Evolutionary conservation across 2,888 invertebrate genomes (phyloP), one percentile per base, ranked within the genome.

Genomic region (Prosapia bicincta): DNA sequence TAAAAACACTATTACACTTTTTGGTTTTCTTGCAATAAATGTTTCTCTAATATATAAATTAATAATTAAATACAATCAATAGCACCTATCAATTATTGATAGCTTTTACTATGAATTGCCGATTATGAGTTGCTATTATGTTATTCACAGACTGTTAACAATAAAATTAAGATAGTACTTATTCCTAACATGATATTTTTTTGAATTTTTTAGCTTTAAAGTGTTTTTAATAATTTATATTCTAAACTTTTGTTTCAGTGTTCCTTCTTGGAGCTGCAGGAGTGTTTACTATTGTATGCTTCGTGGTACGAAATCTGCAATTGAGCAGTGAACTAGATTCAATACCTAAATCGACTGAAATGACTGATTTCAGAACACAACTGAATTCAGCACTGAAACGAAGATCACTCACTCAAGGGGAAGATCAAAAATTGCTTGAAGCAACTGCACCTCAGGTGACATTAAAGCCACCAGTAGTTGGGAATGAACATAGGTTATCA

Each of bases 341-440:
- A 68, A 26, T 28, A 7, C 73, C 73, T 1, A 73, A 67, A 26
- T 43, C 54, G 38, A 73, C 73, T n/a, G 76, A 76, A 70, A 72
- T 76, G 73, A 69, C 69, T 26, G 76, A 76, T 66, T 76, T 76
- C 32, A 65, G 76, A 13, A 9, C 76, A 13, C 69, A 69, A 26
- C 69, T 69, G 69, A 76, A 76, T 71, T 69, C 28, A 69, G 38
- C 67, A 26, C 9, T 67, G 13, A 76, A 76, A 25, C 66, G 69
- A 30, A 66, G 71, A 26, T 26, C 72, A 71, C 66, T 72, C 24
- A 43, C 66, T 67, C 28, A 69, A 67, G 76, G 72, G 23, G 76
- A 76, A 68, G 74, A 76, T 26, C 76, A 76, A 26, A 73, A 67
- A 24, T 54, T 76, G 20, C 71, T 74, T 20, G 76, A 65, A 23